Conservation (phyloP, 37 sponge, comb jelly and placozoan genomes). For the Halisarca cf. caerulea region DNA sequence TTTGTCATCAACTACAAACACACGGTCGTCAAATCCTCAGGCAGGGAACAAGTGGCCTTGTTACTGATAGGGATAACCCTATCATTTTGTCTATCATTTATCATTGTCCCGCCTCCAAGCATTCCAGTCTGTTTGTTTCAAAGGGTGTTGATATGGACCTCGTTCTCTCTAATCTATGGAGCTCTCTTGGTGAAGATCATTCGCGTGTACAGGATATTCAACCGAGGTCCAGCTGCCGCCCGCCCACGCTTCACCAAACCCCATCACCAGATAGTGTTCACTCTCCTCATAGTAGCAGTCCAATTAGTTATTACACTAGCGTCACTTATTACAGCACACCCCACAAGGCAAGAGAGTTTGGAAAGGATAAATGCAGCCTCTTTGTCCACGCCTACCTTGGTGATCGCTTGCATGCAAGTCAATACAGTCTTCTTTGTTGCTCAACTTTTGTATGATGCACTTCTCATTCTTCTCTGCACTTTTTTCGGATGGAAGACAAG, state of each 20-base stretch:
- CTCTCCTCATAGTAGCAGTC: slow-evolving; percentile 41
- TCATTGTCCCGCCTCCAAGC: slow-evolving; percentile 51
- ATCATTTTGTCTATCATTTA: slow-evolving; percentile 48
- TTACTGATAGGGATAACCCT: slow-evolving; percentile 63
- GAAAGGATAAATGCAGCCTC: background rate
- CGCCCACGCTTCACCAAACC: slow-evolving; percentile 65
- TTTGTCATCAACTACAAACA: slow-evolving; percentile 56
- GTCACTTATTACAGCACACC: slow-evolving; percentile 22
- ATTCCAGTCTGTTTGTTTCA: slow-evolving; percentile 58
- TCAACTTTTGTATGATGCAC: slow-evolving; percentile 42
- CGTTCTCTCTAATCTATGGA: slow-evolving; percentile 67
- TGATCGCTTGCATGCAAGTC: slow-evolving; percentile 46
- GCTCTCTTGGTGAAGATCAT: slow-evolving; percentile 83
- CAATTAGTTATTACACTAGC: slow-evolving; percentile 44
- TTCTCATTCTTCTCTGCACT: slow-evolving; percentile 52
- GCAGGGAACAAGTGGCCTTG: slow-evolving; percentile 73
- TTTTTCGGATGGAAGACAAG: slow-evolving; percentile 63
- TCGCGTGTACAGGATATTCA: slow-evolving; percentile 76
- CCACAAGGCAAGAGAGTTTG: background rate
- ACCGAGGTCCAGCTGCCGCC: background rate
- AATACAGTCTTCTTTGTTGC: slow-evolving; percentile 35
- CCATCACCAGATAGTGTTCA: slow-evolving; percentile 64
- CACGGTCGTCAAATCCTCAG: slow-evolving; percentile 79
- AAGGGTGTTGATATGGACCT: slow-evolving; percentile 56
- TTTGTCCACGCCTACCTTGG: slow-evolving; percentile 25